A percentile compares a stretch with the other conserved stretches of the same genome.
These are phyloP conservation scores for Barbus barbus DNA, from an alignment of 2,113 vertebrate genomes.

Conservation along the genomic window DNA sequence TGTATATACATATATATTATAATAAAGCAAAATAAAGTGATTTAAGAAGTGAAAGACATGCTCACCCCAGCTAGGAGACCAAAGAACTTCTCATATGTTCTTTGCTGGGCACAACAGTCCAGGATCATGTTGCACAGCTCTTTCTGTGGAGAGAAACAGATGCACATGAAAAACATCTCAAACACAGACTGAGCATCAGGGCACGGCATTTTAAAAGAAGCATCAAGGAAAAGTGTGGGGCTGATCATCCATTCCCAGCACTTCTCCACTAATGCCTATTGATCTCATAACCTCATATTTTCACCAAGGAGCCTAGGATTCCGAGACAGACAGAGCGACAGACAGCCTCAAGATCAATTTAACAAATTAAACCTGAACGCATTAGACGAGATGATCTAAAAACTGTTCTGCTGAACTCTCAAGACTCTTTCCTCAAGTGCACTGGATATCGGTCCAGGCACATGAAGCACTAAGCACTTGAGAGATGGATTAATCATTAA, in stretches of 20 bases:
- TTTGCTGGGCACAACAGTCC: slow-evolving; percentile 98
- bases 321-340: neutral
- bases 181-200: neutral
- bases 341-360: neutral
- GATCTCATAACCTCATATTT: slow-evolving; percentile 14
- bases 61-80: slow-evolving; percentile 96
- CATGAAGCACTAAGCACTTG: neutral
- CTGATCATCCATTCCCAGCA: neutral
- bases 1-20: neutral
- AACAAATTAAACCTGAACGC: neutral
- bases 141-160: slow-evolving; percentile 78
- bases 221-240: neutral
- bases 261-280: neutral
- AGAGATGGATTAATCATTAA: neutral
- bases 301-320: neutral
- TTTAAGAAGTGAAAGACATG: slow-evolving; percentile 22
- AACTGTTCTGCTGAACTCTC: neutral
- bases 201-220: neutral
- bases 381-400: neutral
- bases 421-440: neutral
- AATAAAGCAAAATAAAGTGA: too few species aligned
- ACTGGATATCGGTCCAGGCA: neutral
- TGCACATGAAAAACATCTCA: neutral
- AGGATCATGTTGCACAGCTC: slow-evolving; percentile 99
- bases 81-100: slow-evolving; percentile 98